Conservation (phyloP, 2,888 invertebrate genomes). For the Rhagium mordax region DNA sequence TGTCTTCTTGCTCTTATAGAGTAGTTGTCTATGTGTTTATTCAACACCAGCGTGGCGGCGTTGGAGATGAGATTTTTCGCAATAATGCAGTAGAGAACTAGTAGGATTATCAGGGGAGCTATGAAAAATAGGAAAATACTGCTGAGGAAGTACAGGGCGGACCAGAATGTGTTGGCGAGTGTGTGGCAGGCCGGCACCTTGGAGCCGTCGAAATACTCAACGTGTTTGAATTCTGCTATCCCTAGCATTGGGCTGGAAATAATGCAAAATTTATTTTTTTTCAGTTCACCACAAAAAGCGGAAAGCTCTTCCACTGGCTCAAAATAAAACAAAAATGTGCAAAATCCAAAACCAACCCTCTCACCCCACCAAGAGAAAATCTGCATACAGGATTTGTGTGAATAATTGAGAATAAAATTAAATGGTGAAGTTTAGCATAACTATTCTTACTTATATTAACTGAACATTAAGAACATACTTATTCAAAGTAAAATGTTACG, state of each 20-base stretch:
- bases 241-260: constrained; percentile 85
- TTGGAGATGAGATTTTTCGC: constrained; percentile 86
- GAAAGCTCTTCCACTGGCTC: constrained; percentile 27
- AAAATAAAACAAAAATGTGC: constrained; percentile 29
- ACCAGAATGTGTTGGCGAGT: constrained; percentile 83
- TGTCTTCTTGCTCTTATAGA: constrained; percentile 83
- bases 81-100: constrained; percentile 87
- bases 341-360: constrained; percentile 39
- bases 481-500: no score
- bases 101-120: constrained; percentile 84
- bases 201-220: constrained; percentile 80
- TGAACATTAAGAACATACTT: no score
- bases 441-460: no score
- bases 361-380: constrained; percentile 15
- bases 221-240: constrained; percentile 81
- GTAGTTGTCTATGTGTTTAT: constrained; percentile 81
- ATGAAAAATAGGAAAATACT: constrained; percentile 86
- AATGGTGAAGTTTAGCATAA: no score
- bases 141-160: constrained; percentile 84
- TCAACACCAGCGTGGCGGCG: constrained; percentile 72
- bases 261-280: constrained; percentile 62
- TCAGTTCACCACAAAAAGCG: constrained; percentile 12
- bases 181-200: constrained; percentile 85
- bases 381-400: constrained; percentile 32
- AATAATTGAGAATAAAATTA: background rate